These are phyloP conservation scores for Bungarus multicinctus DNA, from an alignment of 2,113 vertebrate genomes.

Conservation along the genomic window DNA sequence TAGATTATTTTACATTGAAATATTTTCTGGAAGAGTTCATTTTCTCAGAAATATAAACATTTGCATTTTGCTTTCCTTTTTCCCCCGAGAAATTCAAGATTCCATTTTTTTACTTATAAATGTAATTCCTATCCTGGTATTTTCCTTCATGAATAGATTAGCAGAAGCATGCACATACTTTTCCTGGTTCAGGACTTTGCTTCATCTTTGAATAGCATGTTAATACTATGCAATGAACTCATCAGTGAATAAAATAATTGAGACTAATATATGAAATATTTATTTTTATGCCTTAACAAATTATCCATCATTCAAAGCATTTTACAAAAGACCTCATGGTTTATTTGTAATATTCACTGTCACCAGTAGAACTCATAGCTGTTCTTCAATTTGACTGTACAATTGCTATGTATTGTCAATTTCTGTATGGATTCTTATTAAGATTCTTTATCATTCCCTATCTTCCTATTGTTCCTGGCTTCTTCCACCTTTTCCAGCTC, in stretches of 20 bases:
- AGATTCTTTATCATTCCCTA: conserved; percentile 15
- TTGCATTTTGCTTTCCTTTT: not conserved
- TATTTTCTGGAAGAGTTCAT: not conserved
- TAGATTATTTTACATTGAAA: not conserved
- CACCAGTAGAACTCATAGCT: not conserved
- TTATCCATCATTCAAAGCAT: not conserved
- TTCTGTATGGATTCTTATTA: conserved; percentile 12
- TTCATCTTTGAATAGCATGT: not conserved
- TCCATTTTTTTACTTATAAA: not conserved
- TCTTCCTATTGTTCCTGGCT: not conserved
- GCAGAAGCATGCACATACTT: not conserved
- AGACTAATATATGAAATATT: not conserved
- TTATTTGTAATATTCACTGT: not conserved
- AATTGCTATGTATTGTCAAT: not conserved
- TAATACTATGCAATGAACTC: not conserved
- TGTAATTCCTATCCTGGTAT: not conserved
- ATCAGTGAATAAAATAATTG: not conserved
- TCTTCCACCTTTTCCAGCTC: conserved; percentile 17
- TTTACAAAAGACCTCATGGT: not conserved
- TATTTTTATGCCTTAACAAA: not conserved
- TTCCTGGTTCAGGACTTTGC: not conserved
- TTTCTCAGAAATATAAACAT: not conserved
- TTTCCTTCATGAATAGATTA: not conserved
- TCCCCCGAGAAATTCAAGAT: not conserved
- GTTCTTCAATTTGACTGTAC: not conserved